Conservation (phyloP, 2,113 vertebrate genomes). For the Plecotus auritus region DNA sequence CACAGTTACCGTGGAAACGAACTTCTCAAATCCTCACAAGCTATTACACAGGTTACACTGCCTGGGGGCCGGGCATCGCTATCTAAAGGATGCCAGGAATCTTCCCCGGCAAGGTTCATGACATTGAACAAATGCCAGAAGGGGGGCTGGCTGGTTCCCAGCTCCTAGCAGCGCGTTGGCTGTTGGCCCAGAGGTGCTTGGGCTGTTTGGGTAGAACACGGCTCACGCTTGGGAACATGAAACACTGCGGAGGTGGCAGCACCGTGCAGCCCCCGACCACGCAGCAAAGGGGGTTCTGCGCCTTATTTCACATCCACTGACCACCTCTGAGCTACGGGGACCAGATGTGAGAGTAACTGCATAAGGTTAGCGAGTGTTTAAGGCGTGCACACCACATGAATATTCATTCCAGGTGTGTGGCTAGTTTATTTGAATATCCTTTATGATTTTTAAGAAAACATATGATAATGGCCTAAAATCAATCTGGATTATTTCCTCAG, state of each 20-base stretch:
- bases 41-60: neutral
- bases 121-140: neutral
- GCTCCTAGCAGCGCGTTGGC: neutral
- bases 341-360: too few relatives aligned
- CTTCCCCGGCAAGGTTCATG: neutral
- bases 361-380: neutral
- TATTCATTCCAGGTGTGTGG: neutral
- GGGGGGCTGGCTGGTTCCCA: neutral
- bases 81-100: neutral
- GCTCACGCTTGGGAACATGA: neutral
- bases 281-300: neutral
- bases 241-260: too few relatives aligned
- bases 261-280: too few relatives aligned
- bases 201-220: neutral
- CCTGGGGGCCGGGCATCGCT: neutral
- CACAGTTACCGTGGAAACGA: neutral
- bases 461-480: neutral
- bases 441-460: neutral
- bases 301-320: neutral
- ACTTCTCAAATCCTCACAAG: neutral
- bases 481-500: neutral
- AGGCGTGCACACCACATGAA: neutral
- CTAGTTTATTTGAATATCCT: neutral
- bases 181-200: neutral
- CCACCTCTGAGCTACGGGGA: too few relatives aligned